Conservation (phyloP, 1,140 invertebrate genomes). For the Tenebrio molitor region DNA sequence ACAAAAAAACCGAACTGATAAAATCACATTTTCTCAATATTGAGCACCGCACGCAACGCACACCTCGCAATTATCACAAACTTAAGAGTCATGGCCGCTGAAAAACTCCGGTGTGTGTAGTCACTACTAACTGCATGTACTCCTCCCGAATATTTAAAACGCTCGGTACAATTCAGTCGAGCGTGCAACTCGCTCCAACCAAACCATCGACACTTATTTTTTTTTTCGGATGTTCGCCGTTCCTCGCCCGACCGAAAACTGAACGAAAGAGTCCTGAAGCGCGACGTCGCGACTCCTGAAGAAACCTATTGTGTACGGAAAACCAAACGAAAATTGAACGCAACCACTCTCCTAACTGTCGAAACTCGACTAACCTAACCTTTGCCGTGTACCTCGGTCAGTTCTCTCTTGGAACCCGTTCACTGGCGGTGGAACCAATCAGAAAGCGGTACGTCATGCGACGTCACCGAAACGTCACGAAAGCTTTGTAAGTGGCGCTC, state of each 20-base stretch:
- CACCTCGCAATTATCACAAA: conserved; percentile 23
- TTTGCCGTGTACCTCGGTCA: conserved; percentile 55
- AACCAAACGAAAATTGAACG: conserved; percentile 25
- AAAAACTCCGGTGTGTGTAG: background rate
- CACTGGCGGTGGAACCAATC: conserved; percentile 51
- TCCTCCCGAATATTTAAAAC: conserved; percentile 23
- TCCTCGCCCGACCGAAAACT: background rate
- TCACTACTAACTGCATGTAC: conserved; percentile 22
- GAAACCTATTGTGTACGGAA: background rate
- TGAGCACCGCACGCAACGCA: background rate
- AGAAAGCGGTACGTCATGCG: conserved; percentile 52
- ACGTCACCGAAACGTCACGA: conserved; percentile 48
- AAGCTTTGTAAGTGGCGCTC: conserved; percentile 51
- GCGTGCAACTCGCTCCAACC: background rate
- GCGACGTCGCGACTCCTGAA: background rate
- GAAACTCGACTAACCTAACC: conserved; percentile 61
- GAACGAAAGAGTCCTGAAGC: background rate
- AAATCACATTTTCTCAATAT: conserved; percentile 9
- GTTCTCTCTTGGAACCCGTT: conserved; percentile 60
- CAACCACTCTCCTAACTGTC: conserved; percentile 6
- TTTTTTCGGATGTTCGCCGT: background rate
- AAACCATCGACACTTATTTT: background rate
- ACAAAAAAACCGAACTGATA: background rate
- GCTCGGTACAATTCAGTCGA: conserved; percentile 5
- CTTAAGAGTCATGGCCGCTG: conserved; percentile 20